Percentiles rank a stretch among this genome's conserved stretches.
Conservation (phyloP, 2,888 invertebrate species). For the Hypomecis atomaria region DNA sequence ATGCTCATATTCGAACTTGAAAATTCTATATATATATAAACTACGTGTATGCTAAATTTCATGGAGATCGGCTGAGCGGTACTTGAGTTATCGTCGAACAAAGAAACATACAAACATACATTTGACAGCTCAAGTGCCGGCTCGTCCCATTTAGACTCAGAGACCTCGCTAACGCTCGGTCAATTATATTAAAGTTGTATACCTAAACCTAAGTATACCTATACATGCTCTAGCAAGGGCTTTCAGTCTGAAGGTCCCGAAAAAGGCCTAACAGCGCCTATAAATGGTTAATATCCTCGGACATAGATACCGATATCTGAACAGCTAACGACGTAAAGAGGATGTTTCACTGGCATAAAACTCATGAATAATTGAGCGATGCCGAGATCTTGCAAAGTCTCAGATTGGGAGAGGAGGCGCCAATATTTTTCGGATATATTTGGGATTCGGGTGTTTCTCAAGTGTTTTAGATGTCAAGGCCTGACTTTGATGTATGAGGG, state of each 20-base stretch:
- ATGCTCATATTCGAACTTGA: too few relatives aligned
- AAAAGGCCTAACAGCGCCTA: neutral
- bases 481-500: conserved; percentile 28
- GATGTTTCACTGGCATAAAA: conserved; percentile 43
- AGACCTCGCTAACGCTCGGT: too few relatives aligned
- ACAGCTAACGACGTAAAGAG: conserved; percentile 47
- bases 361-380: conserved; percentile 55
- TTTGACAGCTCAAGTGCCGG: too few relatives aligned
- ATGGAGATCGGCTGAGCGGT: too few relatives aligned
- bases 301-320: conserved; percentile 1
- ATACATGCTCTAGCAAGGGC: too few relatives aligned
- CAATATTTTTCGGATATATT: conserved; percentile 22
- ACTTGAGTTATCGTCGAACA: too few relatives aligned
- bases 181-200: too few relatives aligned
- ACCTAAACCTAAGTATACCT: too few relatives aligned
- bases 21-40: too few relatives aligned
- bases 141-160: too few relatives aligned
- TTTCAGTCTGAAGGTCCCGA: neutral
- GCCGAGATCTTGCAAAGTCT: conserved; percentile 45
- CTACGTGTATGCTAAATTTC: too few relatives aligned
- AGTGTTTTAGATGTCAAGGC: conserved; percentile 13
- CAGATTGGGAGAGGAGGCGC: conserved; percentile 42
- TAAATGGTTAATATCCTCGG: conserved; percentile 8
- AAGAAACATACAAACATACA: too few relatives aligned
- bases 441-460: conserved; percentile 12